Base-by-base conservation (phyloP, 1,140 invertebrate species). In the Aphis craccivora region DNA sequence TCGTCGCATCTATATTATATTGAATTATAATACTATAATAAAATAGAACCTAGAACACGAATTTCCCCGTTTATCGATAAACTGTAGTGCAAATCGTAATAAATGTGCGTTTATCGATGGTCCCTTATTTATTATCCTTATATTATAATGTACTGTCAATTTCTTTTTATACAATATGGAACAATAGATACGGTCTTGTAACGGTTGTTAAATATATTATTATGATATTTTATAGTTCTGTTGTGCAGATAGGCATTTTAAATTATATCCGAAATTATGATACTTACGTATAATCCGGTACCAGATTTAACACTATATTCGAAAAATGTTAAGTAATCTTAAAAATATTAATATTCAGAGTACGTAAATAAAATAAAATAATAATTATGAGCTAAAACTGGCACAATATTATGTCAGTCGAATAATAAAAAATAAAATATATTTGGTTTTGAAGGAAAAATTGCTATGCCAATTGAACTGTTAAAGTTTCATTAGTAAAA, bases 41-140 rank as follows among this genome's bases (percentile, higher is more conserved):
- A 8, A 83, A 23, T 86, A 86, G 83, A 30, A 86, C 40, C 40
- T 92, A 92, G 91, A 81, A 92, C 6, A 92, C 45, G 40, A 81
- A 92, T 92, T 81, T 83, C 43, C 43, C 5, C 43, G 84, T 91
- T 45, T 81, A 23, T 91, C 8, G 25, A 23, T 40, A 83, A 8
- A 40, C 40, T 83, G 11, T 91, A 81, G 25, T 2, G 35, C 40
- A 37, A 23, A 23, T 83, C 20, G 60, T 81, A 81, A 43, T 67
- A 67, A 30, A 67, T 53, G 9, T 53, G 53, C 89, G 67, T 90
- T 43, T 90, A 60, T 90, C 89, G 48, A 60, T 91, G 8, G n/a
- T 67, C 20, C 25, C 43, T n/a, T 45, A 37, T 43, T 84, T 45
- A 87, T n/a, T 45, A 87, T 89, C 30, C 18, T 53, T 53, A 53